Conservation (phyloP, 2,113 vertebrate genomes). For the Scatophagus argus region DNA sequence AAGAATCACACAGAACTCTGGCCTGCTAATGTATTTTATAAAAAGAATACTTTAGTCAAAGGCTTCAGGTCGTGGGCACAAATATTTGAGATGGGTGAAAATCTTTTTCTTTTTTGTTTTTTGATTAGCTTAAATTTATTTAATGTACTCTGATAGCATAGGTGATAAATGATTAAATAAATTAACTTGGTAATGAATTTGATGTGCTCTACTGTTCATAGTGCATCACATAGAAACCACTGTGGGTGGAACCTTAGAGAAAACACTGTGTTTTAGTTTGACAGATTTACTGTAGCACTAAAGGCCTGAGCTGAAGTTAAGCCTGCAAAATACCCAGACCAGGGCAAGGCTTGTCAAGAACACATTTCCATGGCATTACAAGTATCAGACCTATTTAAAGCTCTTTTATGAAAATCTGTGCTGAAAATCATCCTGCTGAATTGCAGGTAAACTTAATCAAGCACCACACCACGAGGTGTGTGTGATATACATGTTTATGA, state of each 20-base stretch:
- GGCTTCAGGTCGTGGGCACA: no score
- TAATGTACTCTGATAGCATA: not conserved
- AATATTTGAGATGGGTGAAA: no score
- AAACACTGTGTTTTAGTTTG: not conserved
- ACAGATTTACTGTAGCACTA: not conserved
- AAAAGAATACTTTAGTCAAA: no score
- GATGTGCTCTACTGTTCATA: no score
- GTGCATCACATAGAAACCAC: no score
- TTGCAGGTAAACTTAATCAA: not conserved
- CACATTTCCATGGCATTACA: not conserved
- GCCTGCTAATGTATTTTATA: no score
- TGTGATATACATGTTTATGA: constrained; percentile 2
- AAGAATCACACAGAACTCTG: no score
- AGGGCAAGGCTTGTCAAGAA: not conserved
- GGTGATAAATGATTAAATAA: no score
- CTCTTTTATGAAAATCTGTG: not conserved
- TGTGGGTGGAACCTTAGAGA: no score
- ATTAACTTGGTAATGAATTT: no score
- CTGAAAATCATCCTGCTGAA: no score
- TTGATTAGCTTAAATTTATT: not conserved
- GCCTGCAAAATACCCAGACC: not conserved
- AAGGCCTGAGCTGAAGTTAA: not conserved
- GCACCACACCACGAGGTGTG: not conserved
- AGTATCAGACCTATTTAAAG: not conserved
- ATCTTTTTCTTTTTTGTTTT: no score